Base-by-base conservation (phyloP, 1,140 invertebrate species). In the Cecropterus lyciades region DNA sequence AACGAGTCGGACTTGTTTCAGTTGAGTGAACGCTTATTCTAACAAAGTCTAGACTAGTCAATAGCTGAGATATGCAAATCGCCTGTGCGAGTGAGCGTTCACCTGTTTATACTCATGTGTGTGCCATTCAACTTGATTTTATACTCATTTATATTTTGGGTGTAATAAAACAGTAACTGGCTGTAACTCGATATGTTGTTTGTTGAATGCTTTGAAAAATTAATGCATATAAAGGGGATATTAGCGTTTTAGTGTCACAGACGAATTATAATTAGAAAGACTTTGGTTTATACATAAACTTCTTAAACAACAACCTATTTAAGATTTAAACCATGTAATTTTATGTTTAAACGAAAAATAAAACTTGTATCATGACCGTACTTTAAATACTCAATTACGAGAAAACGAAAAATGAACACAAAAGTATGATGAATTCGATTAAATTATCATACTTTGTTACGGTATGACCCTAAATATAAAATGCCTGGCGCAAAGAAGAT, bases 41-140 rank as follows among this genome's bases (percentile, higher is more conserved):
- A 75, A 77, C 76, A 70, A 75, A 77, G 81, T 84, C 81, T 81
- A 84, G 79, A 81, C 79, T 70, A 68, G 73, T 80, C 78, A 79
- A 80, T 82, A 79, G 81, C 71, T 76, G 69, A 73, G 75, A 81
- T 81, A 84, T 84, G 81, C 73, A 77, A 84, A 84, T 81, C 45
- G 13, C 7, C 68, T 5, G 13, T 64, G 63, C 49, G 30, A 73
- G 67, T 70, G 69, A 72, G 66, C 67, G 67, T 59, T 48, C 60
- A 64, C 42, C 52, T 56, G 51, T 69, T 51, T 16, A 49, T 37
- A 52, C 52, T 51, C 45, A 37, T 64, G 53, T 66, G 64, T 69
- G 33, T 64, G 51, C 63, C 63, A 69, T 69, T 69, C 67, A 69
- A 63, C 67, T 56, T 57, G 48, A 53, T 59, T n/a, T 49, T 52